Conservation (phyloP, 2,113 vertebrate species). For the Prunella himalayana region DNA sequence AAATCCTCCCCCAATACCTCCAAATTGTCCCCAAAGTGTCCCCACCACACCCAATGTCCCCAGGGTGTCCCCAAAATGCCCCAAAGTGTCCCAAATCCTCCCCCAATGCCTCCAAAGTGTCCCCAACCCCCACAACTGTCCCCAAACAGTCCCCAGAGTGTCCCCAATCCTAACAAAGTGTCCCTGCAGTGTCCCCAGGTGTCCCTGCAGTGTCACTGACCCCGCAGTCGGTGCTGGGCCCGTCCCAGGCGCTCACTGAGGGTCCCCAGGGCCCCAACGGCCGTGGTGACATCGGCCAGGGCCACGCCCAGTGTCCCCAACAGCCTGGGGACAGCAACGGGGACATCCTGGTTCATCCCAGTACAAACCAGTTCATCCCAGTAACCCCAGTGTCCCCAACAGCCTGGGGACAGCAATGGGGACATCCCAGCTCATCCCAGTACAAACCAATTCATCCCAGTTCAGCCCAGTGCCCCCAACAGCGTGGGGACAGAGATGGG, state of each 20-base stretch:
- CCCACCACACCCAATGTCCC: no score
- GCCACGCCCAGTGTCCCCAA: neutral
- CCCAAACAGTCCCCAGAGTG: neutral
- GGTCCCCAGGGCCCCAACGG: neutral
- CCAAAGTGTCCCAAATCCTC: no score
- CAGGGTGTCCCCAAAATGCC: no score
- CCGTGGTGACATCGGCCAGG: neutral
- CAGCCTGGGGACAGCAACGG: neutral
- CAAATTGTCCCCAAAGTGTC: no score
- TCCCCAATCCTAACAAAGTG: no score
- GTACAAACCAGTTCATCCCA: neutral
- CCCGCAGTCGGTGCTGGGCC: neutral
- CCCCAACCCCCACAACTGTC: neutral
- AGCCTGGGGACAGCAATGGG: neutral
- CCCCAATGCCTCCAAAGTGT: no score
- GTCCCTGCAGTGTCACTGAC: neutral
- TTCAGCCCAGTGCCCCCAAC: no score
- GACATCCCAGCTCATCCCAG: neutral
- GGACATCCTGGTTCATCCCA: neutral
- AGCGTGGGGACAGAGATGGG: neutral
- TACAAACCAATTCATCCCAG: no score
- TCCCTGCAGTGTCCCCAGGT: neutral
- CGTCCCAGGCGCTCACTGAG: neutral
- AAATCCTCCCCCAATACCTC: no score
- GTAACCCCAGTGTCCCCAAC: neutral